These are phyloP conservation scores for Danio choprae DNA, from an alignment of 2,797 vertebrate species.

Conservation along the genomic window DNA sequence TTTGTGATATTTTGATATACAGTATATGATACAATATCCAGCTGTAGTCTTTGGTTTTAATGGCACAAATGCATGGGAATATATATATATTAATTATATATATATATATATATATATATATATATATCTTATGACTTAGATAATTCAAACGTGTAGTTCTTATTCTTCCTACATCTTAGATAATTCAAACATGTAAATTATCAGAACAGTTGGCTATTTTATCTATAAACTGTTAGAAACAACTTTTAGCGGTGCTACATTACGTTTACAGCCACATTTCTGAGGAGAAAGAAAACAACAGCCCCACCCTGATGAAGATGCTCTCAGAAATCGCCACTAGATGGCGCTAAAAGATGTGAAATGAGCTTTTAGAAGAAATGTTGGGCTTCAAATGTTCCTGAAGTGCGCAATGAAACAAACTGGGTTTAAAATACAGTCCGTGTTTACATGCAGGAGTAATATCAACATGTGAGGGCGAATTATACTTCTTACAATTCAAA, in stretches of 20 bases:
- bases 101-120: no score
- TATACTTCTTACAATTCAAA: background rate
- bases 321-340: slow-evolving; percentile 13
- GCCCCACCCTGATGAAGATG: slow-evolving; percentile 21
- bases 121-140: no score
- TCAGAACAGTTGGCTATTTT: no score
- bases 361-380: background rate
- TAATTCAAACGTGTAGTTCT: no score
- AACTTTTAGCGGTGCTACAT: no score
- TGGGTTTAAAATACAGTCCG: background rate
- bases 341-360: slow-evolving; percentile 19
- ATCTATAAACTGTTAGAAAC: no score
- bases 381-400: background rate
- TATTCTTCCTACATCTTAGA: no score
- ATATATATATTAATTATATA: no score
- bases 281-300: slow-evolving; percentile 5
- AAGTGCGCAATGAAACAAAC: background rate
- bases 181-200: no score
- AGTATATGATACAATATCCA: no score
- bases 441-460: slow-evolving; percentile 5
- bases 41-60: background rate
- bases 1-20: background rate
- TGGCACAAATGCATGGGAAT: background rate
- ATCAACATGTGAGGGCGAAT: background rate
- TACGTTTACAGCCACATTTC: background rate